Conservation (phyloP, 2,888 invertebrate species). For the Epirrhoe tristata region DNA sequence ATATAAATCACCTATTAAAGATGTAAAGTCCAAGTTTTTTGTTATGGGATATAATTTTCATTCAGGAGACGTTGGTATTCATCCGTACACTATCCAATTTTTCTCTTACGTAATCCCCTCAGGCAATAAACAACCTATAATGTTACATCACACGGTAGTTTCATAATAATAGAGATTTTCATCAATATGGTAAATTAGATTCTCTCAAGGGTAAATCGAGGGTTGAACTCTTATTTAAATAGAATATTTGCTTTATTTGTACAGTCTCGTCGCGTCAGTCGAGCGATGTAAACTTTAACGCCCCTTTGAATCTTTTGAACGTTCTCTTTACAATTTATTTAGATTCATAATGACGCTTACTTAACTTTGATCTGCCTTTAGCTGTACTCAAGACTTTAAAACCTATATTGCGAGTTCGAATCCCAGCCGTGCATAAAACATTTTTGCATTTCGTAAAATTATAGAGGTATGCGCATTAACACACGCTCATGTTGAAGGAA, state of each 20-base stretch:
- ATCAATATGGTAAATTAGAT: conserved; percentile 25
- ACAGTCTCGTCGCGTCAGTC: conserved; percentile 5
- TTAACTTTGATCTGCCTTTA: not conserved
- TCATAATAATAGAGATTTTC: conserved; percentile 17
- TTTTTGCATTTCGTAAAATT: too few species aligned
- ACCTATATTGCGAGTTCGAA: too few species aligned
- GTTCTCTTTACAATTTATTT: conserved; percentile 7
- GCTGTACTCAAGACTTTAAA: too few species aligned
- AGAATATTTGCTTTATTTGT: conserved; percentile 18
- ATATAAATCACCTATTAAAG: too few species aligned
- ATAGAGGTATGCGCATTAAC: too few species aligned
- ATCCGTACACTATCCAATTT: conserved; percentile 18
- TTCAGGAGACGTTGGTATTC: conserved; percentile 10
- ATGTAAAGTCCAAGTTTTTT: not conserved
- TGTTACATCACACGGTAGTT: conserved; percentile 14
- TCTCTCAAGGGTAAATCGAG: conserved; percentile 27
- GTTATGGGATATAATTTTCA: conserved; percentile 12
- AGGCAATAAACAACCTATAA: conserved; percentile 19
- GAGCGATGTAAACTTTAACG: conserved; percentile 4
- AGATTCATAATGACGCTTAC: not conserved
- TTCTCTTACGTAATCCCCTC: conserved; percentile 16
- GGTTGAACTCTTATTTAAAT: conserved; percentile 25
- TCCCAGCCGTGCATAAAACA: too few species aligned
- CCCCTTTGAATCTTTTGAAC: conserved; percentile 17
- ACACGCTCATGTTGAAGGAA: too few species aligned